Evolutionary conservation across 2,888 invertebrate genomes (phyloP).

Genomic region (Morinoia aosen): DNA sequence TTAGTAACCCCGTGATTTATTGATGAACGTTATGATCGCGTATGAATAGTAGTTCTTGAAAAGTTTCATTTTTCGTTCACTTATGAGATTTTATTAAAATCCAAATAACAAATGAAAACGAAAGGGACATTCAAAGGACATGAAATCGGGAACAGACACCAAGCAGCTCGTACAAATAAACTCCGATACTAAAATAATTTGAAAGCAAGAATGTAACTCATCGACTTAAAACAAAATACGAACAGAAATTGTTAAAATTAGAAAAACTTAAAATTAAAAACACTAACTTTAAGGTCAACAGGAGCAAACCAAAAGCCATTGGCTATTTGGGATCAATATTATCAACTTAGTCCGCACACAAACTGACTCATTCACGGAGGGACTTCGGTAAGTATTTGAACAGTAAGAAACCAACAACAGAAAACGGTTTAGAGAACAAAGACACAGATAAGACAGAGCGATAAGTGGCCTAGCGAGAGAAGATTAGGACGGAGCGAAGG

Average conservation of each 20-base stretch:
- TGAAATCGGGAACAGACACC: background rate
- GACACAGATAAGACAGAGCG: background rate
- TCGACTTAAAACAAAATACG: background rate
- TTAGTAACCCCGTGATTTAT: no score
- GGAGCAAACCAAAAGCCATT: background rate
- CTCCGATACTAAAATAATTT: background rate
- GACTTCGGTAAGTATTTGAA: background rate
- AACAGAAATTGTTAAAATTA: background rate
- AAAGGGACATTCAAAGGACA: background rate
- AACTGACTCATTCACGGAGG: background rate
- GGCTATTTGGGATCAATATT: background rate
- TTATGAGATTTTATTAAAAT: no score
- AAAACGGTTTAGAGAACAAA: background rate
- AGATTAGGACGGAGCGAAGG: background rate
- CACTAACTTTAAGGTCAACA: background rate
- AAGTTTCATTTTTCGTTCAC: no score
- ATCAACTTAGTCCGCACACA: background rate
- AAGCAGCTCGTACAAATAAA: background rate
- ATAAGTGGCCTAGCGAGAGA: background rate
- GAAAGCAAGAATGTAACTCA: background rate
- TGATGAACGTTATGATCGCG: no score
- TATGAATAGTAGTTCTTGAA: no score
- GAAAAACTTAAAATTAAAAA: background rate
- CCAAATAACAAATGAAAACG: no score
- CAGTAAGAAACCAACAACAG: background rate